A percentile compares a stretch with the other conserved stretches of the same genome.
Evolutionary conservation across 2,113 vertebrate species (phyloP).

Genomic region (Ptilonorhynchus violaceus): DNA sequence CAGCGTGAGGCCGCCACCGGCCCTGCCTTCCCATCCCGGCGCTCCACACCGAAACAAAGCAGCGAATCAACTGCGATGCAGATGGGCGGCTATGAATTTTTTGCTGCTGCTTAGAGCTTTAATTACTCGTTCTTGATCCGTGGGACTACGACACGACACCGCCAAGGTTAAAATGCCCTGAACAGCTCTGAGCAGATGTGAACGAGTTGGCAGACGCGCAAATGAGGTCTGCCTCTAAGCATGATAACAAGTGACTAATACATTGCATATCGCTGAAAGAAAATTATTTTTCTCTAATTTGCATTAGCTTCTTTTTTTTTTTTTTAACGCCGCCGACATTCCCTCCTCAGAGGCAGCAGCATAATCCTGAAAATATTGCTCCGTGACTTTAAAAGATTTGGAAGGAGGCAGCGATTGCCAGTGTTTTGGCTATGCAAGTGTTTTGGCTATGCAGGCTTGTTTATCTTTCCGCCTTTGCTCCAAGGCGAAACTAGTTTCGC

Average conservation of each 20-base stretch:
- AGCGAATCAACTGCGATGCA: constrained; percentile 52
- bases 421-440: constrained; percentile 76
- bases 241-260: constrained; percentile 85
- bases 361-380: constrained; percentile 76
- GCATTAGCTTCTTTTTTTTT: constrained; percentile 69
- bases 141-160: constrained; percentile 77
- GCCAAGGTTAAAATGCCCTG: constrained; percentile 83
- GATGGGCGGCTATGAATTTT: constrained; percentile 72
- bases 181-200: constrained; percentile 81
- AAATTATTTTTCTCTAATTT: constrained; percentile 86
- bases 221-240: constrained; percentile 84
- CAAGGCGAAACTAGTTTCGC: constrained; percentile 78
- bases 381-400: constrained; percentile 75
- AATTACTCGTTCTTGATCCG: constrained; percentile 82
- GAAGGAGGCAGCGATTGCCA: constrained; percentile 74
- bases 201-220: constrained; percentile 82
- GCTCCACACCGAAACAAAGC: constrained; percentile 65
- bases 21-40: constrained; percentile 30
- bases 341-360: constrained; percentile 63
- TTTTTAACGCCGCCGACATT: constrained; percentile 48
- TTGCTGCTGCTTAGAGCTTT: constrained; percentile 77
- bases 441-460: constrained; percentile 75
- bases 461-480: constrained; percentile 81
- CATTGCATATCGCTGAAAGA: constrained; percentile 83
- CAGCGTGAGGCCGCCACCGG: neutral